Evolutionary conservation across 2,888 invertebrate species (phyloP), one percentile per base, ranked within the genome.

Genomic region (Drosophila flavopinicola): DNA sequence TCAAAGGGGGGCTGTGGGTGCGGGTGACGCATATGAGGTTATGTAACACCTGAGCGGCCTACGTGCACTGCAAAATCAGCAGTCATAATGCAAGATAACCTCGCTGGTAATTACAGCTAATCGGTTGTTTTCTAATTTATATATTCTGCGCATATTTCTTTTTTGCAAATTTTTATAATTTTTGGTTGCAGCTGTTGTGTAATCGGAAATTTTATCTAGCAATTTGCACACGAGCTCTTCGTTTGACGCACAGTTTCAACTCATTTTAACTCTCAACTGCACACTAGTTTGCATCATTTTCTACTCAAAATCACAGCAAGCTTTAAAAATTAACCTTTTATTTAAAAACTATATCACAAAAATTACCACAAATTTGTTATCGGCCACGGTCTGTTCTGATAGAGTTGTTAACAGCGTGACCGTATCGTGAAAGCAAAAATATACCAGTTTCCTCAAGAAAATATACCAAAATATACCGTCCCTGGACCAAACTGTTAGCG

Each of bases 121-220:
- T 29, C 27, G 9, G 27, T 45, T 49, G 17, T 44, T 29, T 32
- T 35, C 10, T 49, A 6, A 29, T 29, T 17, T 15, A 42, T 47
- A 20, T 32, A n/a, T n/a, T n/a, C n/a, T n/a, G 13, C 17, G 61
- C 37, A 82, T 56, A 67, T 71, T 72, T 63, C 15, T 29, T 75
- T 75, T 82, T 66, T 13, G 32, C 33, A 52, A n/a, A 32, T 49
- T 35, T 45, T 63, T 48, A n/a, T n/a, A n/a, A n/a, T n/a, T 54
- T 30, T 32, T 52, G 54, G 53, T 32, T 47, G 47, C 51, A 35
- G 33, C 41, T 85, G 86, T 80, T 80, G 79, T 80, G 79, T 80
- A 79, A 79, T 73, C 83, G 56, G 25, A 54, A 47, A 25, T 48
- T 58, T 71, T 71, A 37, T 20, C 54, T 45, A 35, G 11, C 24